Base-by-base conservation (phyloP, 2,888 invertebrate species). In the Yponomeuta cagnagella region DNA sequence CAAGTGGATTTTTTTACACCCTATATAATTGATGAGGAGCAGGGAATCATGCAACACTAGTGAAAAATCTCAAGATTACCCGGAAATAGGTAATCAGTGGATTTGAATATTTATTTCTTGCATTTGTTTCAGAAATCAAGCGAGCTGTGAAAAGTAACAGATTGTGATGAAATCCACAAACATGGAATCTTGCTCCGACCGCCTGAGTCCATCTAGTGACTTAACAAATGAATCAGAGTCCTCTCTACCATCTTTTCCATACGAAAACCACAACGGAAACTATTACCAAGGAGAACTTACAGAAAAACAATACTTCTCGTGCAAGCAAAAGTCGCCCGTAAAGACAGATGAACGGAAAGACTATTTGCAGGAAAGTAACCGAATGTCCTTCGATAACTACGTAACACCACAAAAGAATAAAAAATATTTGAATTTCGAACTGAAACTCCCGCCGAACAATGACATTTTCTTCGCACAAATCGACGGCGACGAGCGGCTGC, bases 351-450 rank as follows among this genome's bases (percentile, higher is more conserved):
- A 87, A 43, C 80, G 83, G 73, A 76, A 70, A 8, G 43, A 74
- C 58, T 88, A 88, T 58, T 74, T 89, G 70, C 89, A 89, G 78
- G 91, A 92, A 74, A 88, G 81, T 75, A 90, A 89, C 72, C 89
- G 87, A 77, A 82, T 86, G 73, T 74, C 81, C 2, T 89, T 87
- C 75, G 89, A 91, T 70, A 88, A 85, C 74, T 90, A 89, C 70
- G 73, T 86, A 58, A 77, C 87, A 37, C 87, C 87, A 58, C 82
- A 84, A 70, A 85, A 86, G 71, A 89, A 84, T 72, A 90, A 91
- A 79, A 91, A 89, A 74, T 88, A 86, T 85, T 85, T 89, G 74
- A 90, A 90, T 78, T 90, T 90, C 83, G 92, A 92, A 83, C 79
- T 90, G 0, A 92, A 92, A 80, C 79, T 90, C 70, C 87, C 89